These are phyloP conservation scores for Heliconius himera DNA, from an alignment of 1,140 invertebrate species.

Conservation along the genomic window DNA sequence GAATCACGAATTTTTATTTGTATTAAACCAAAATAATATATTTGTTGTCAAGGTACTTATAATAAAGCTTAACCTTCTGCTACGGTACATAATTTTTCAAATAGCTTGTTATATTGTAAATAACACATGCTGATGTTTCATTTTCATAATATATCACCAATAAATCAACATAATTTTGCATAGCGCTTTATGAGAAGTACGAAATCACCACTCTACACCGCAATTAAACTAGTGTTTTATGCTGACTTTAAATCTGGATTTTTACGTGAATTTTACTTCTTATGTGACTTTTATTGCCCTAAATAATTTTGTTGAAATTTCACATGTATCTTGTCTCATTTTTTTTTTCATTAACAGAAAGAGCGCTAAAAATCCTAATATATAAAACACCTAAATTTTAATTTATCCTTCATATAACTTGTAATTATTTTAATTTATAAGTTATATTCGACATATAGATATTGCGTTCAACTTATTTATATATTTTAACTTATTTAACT, in stretches of 20 bases:
- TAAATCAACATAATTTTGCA: constrained; percentile 25
- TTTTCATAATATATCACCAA: constrained; percentile 6
- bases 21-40: not conserved
- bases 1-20: not conserved
- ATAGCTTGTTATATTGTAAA: not conserved
- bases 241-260: constrained; percentile 14
- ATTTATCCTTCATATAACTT: too few species aligned
- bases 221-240: constrained; percentile 16
- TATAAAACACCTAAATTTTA: too few species aligned
- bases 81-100: not conserved
- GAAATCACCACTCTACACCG: not conserved
- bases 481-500: too few species aligned
- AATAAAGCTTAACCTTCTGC: not conserved
- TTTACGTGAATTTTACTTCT: constrained; percentile 15
- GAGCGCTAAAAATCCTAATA: too few species aligned
- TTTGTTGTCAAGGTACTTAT: not conserved
- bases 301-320: constrained; percentile 1
- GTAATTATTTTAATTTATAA: too few species aligned
- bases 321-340: not conserved
- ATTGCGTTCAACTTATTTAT: too few species aligned
- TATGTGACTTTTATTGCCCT: not conserved
- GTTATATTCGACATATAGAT: too few species aligned
- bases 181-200: constrained; percentile 20
- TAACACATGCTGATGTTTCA: not conserved
- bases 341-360: too few species aligned